Percentiles rank a stretch among this genome's conserved stretches.
These are phyloP conservation scores for Sarcophaga peregrina DNA, from an alignment of 1,140 invertebrate species.

Conservation along the genomic window DNA sequence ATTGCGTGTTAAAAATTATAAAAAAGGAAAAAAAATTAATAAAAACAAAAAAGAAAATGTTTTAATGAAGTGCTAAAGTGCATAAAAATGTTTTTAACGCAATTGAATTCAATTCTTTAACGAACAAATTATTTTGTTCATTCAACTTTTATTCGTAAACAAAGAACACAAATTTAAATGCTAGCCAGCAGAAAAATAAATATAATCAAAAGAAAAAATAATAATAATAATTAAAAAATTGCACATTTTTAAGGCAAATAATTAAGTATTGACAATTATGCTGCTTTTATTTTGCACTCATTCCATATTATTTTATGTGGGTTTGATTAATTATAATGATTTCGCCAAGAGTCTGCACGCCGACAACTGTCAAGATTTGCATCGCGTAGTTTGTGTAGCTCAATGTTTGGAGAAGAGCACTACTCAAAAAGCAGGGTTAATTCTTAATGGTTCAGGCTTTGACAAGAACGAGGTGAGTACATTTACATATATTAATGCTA, in stretches of 20 bases:
- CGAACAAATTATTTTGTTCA: too few relatives aligned
- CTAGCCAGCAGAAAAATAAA: background rate
- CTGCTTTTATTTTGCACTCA: conserved; percentile 14
- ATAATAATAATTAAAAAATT: background rate
- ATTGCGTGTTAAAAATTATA: background rate
- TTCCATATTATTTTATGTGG: conserved; percentile 2
- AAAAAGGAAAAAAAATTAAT: background rate
- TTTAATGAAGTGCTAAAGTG: background rate
- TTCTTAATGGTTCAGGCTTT: too few relatives aligned
- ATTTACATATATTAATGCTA: too few relatives aligned
- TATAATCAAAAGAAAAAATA: background rate
- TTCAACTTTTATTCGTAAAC: background rate
- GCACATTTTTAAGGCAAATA: background rate
- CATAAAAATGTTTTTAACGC: background rate
- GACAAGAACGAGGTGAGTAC: too few relatives aligned
- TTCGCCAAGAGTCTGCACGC: background rate
- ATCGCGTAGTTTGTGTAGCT: background rate
- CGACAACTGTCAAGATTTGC: background rate
- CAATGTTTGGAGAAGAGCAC: conserved; percentile 11
- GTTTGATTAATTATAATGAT: background rate
- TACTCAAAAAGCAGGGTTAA: too few relatives aligned
- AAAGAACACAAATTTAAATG: background rate
- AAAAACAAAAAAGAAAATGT: too few relatives aligned
- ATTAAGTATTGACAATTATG: background rate
- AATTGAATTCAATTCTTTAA: too few relatives aligned